Evolutionary conservation across 2,113 vertebrate species (phyloP), one percentile per base, ranked within the genome.

Genomic region (Hoplias malabaricus): DNA sequence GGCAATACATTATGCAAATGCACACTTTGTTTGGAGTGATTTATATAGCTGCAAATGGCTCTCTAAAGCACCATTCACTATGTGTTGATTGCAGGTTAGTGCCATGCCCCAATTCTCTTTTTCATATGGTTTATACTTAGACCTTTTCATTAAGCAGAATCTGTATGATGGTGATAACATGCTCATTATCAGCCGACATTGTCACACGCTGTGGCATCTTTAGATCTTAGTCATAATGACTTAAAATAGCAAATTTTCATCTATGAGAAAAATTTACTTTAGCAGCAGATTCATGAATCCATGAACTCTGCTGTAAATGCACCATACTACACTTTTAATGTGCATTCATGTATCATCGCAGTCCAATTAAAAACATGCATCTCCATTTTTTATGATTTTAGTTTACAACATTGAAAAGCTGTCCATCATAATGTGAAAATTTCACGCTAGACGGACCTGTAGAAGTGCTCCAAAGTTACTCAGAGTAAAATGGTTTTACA

Each of bases 1-100:
- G 67, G 29, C 43, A 57, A 82, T 79, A 72, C 59, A 67, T 82
- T 79, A 79, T 82, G 77, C 59, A 82, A 79, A 79, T 71, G 70
- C 38, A 67, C 25, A 61, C 43, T 75, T 78, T 67, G 62, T 53
- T 23, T 27, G 7, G 21, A 29, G 33, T 66, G 70, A 69, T 78
- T 82, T 75, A 65, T 78, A 63, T 68, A 75, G 65, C 36, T 31
- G 1, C 4, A 36, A 78, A 63, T 78, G 56, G 56, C 61, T 79
- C 16, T 69, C 62, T 70, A 65, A 75, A 56, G 48, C 46, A 59
- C 62, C 67, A 79, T 71, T 48, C 42, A 31, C 56, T 79, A 31
- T 27, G 14, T 21, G 29, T 36, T 50, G 36, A 75, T 56, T 31
- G 62, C 19, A 16, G 46, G 36, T 70, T 78, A 23, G 48, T 61